These are phyloP conservation scores for Furnarius figulus DNA, from an alignment of 2,113 vertebrate genomes.

Conservation along the genomic window DNA sequence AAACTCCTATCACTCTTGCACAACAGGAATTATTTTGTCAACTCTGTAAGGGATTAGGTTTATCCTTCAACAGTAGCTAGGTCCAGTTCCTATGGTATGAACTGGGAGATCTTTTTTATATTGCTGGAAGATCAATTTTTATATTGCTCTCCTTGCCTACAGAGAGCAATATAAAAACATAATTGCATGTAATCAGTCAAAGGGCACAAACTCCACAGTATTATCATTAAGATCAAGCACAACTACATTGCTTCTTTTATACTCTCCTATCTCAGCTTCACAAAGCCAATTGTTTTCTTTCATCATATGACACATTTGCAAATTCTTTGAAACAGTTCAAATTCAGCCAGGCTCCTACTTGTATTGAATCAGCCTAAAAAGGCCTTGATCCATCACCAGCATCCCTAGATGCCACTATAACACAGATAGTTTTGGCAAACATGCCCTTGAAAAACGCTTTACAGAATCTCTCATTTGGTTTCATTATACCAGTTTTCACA, in stretches of 20 bases:
- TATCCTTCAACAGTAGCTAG: background rate
- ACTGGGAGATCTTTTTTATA: no score
- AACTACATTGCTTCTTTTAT: background rate
- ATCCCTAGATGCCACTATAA: background rate
- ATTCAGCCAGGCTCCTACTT: background rate
- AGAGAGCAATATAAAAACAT: background rate
- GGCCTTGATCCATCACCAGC: background rate
- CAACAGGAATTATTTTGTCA: conserved; percentile 22
- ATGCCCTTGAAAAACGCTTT: background rate
- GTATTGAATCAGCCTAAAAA: background rate
- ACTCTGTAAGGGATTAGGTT: background rate
- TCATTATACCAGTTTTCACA: background rate
- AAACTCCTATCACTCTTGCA: background rate
- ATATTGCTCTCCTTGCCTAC: background rate
- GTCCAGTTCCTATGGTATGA: background rate
- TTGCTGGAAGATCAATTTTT: no score
- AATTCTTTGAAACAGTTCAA: background rate
- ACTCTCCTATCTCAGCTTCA: background rate
- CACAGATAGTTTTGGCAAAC: background rate
- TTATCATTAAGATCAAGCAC: background rate
- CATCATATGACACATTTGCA: background rate
- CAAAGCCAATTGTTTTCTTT: background rate
- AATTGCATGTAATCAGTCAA: background rate
- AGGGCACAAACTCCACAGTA: background rate
- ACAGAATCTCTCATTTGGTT: background rate